Conservation (phyloP, 92 coral and sea anemone genomes). For the Heliopora coerulea region DNA sequence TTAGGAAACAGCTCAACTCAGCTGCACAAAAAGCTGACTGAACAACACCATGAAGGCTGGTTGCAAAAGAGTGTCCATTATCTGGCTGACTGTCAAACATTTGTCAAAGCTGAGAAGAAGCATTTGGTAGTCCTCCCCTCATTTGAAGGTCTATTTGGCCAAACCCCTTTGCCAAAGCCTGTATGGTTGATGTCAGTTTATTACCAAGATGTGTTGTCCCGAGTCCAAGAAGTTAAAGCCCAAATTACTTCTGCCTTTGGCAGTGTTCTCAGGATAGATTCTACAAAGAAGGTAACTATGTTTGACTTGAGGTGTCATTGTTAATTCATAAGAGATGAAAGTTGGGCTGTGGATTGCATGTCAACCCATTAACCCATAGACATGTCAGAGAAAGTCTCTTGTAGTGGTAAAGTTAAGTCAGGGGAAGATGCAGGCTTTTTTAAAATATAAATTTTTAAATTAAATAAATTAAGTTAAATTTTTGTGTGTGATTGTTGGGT, state of each 20-base stretch:
- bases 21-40: constrained; percentile 27
- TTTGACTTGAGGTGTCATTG: background rate
- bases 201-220: background rate
- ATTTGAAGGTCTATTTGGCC: constrained; percentile 1
- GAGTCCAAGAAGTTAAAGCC: constrained; percentile 15
- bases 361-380: no score
- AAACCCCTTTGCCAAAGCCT: constrained; percentile 22
- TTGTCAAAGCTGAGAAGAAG: no score
- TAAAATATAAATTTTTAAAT: no score
- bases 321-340: constrained; percentile 6
- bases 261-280: constrained; percentile 11
- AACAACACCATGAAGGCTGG: constrained; percentile 31
- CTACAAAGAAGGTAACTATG: constrained; percentile 4
- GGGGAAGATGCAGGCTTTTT: no score
- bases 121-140: no score
- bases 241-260: constrained; percentile 20
- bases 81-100: constrained; percentile 3
- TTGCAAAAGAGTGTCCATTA: background rate
- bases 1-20: constrained; percentile 37
- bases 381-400: no score
- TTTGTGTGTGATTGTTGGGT: no score
- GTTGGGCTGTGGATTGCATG: no score
- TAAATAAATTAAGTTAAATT: no score
- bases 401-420: no score
- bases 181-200: constrained; percentile 20